Conservation (phyloP, 2,888 invertebrate genomes). For the Drosophila falleni region DNA sequence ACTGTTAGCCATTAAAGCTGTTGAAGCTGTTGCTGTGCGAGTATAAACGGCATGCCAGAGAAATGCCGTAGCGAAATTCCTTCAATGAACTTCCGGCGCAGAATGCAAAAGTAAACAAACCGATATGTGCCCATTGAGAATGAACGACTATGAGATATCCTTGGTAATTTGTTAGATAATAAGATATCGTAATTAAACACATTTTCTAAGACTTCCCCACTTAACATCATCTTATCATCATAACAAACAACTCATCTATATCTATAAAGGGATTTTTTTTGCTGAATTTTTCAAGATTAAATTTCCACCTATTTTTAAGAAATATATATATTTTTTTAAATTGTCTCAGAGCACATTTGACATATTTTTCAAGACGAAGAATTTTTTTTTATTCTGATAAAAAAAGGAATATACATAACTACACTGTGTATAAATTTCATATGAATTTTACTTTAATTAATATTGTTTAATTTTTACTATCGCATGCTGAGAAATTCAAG, state of each 20-base stretch:
- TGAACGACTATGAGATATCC: constrained; percentile 1
- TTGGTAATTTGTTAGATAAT: not conserved
- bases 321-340: not conserved
- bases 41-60: constrained; percentile 50
- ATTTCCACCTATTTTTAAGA: not conserved
- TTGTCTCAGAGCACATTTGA: not conserved
- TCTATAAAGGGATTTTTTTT: no score
- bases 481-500: not conserved
- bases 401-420: no score
- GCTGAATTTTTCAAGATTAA: no score
- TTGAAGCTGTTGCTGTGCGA: constrained; percentile 1
- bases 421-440: not conserved
- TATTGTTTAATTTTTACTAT: no score
- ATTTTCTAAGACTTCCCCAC: not conserved
- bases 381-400: not conserved
- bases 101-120: constrained; percentile 51
- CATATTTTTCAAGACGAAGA: not conserved
- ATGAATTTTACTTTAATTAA: not conserved
- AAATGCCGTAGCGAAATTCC: constrained; percentile 71
- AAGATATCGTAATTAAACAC: not conserved
- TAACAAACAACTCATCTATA: no score
- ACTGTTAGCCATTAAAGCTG: not conserved
- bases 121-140: not conserved
- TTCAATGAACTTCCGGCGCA: constrained; percentile 62
- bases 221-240: no score